Conservation (phyloP, 2,888 invertebrate genomes). For the Aplocera efformata region DNA sequence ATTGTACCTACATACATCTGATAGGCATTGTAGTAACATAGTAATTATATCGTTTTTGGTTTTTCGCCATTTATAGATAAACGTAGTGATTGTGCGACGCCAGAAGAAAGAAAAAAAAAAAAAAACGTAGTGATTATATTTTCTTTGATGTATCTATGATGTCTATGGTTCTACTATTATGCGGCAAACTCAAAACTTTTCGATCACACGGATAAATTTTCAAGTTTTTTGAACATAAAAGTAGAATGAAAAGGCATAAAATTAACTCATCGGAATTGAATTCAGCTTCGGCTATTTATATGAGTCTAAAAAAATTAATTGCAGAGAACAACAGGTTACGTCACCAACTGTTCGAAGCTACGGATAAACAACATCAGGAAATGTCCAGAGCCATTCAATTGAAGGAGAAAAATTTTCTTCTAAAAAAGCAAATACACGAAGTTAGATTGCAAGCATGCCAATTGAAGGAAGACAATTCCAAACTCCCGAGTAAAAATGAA, state of each 20-base stretch:
- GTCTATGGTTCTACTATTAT: too few species aligned
- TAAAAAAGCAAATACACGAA: slow-evolving; percentile 42
- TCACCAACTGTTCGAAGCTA: slow-evolving; percentile 42
- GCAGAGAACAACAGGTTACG: slow-evolving; percentile 47
- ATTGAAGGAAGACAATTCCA: slow-evolving; percentile 33
- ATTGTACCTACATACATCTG: too few species aligned
- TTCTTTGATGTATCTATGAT: too few species aligned
- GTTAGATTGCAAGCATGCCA: slow-evolving; percentile 39
- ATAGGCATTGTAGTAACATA: too few species aligned
- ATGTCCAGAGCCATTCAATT: slow-evolving; percentile 67
- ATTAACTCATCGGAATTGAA: slow-evolving; percentile 16
- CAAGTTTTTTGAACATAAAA: slow-evolving; percentile 17
- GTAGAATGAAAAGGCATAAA: slow-evolving; percentile 40
- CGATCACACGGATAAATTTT: slow-evolving; percentile 28
- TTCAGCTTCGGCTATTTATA: slow-evolving; percentile 12
- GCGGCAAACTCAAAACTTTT: slow-evolving; percentile 4
- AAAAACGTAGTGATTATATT: too few species aligned
- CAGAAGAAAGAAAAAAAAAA: too few species aligned
- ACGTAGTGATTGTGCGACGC: too few species aligned
- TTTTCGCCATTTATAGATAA: too few species aligned
- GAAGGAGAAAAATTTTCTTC: slow-evolving; percentile 46
- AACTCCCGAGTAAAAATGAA: slow-evolving; percentile 26
- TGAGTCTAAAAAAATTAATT: slow-evolving; percentile 30
- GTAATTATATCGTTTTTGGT: too few species aligned
- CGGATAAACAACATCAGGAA: slow-evolving; percentile 65